Evolutionary conservation across 2,797 vertebrate genomes (phyloP).

Genomic region (Prionace glauca): DNA sequence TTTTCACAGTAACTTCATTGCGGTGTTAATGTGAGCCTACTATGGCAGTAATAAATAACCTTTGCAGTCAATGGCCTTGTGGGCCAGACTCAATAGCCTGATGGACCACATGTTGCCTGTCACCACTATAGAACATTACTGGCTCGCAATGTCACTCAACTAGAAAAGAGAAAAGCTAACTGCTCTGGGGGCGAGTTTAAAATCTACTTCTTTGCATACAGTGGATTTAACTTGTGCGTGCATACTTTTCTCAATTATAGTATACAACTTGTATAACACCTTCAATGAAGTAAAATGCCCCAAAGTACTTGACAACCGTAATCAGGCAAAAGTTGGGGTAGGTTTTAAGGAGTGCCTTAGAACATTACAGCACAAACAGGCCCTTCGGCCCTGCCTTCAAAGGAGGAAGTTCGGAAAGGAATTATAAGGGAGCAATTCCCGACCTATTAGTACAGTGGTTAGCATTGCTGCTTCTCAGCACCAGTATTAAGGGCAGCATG

Average conservation of each 20-base stretch:
- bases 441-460: too few species aligned
- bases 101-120: too few species aligned
- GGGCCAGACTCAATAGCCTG: too few species aligned
- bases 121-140: neutral
- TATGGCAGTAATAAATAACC: too few species aligned
- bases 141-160: neutral
- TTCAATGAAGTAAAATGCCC: neutral
- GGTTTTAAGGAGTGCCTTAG: neutral
- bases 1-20: too few species aligned
- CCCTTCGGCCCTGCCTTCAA: too few species aligned
- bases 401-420: neutral
- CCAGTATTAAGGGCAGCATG: too few species aligned
- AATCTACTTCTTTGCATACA: neutral
- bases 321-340: neutral
- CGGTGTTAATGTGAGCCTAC: too few species aligned
- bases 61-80: too few species aligned
- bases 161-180: neutral
- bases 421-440: neutral
- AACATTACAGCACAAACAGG: too few species aligned
- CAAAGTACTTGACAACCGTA: neutral
- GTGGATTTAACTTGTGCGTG: neutral
- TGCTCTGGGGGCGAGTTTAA: neutral
- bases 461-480: too few species aligned
- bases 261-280: neutral
- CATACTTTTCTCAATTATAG: neutral